Conservation (phyloP, 53 echinoderm and acorn worm genomes). For the Echinarachnius parma region DNA sequence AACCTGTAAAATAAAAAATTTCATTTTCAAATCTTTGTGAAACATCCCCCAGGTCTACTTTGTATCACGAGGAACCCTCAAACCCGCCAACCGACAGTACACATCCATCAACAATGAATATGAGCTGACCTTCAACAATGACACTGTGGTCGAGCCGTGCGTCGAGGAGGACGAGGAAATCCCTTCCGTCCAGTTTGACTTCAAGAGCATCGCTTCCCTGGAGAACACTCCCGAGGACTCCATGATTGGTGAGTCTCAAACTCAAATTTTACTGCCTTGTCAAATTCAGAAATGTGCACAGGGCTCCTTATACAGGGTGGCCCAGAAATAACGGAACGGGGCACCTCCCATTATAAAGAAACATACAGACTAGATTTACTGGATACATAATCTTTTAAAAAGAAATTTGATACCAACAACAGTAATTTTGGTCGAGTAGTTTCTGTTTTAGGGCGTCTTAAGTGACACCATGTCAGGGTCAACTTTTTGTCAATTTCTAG, state of each 20-base stretch:
- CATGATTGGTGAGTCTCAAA: constrained; percentile 75
- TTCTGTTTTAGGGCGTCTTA: too few species aligned
- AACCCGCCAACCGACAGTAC: constrained; percentile 90
- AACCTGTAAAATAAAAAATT: background rate
- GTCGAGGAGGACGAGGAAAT: constrained; percentile 71
- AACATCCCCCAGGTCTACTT: constrained; percentile 88
- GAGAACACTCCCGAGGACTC: constrained; percentile 74
- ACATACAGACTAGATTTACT: too few species aligned
- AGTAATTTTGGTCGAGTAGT: too few species aligned
- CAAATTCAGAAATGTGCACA: too few species aligned
- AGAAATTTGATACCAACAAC: too few species aligned
- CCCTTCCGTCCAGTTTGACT: constrained; percentile 81
- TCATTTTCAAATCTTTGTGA: background rate
- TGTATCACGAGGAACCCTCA: constrained; percentile 70
- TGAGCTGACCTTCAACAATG: constrained; percentile 82
- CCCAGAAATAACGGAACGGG: too few species aligned
- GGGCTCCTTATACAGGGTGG: too few species aligned
- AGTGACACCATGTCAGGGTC: too few species aligned
- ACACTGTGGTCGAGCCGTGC: constrained; percentile 57
- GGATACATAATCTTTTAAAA: too few species aligned
- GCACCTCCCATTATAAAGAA: too few species aligned
- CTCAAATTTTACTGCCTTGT: too few species aligned
- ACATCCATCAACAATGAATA: constrained; percentile 96
- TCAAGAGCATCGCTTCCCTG: constrained; percentile 60
- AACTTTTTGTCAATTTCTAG: too few species aligned